phyloP scores from a whole-genome alignment of 1,140 invertebrate genomes.

The Diabrotica virgifera region DNA sequence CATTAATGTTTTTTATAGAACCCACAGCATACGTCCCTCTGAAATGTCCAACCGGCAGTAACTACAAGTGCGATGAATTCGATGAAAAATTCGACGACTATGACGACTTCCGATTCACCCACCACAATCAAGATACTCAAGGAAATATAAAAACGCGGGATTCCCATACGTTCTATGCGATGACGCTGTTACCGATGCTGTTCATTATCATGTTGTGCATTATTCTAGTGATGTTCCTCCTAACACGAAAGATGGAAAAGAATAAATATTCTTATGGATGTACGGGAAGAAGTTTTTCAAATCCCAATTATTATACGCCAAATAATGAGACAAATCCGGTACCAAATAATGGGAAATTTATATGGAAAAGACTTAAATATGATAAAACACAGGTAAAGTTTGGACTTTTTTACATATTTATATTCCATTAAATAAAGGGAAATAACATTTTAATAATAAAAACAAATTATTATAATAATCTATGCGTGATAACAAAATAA shows the following conservation, averaged over 20 bases:
- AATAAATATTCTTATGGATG: conserved; percentile 57
- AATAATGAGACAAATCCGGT: conserved; percentile 39
- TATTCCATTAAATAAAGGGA: too few relatives aligned
- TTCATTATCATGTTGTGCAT: conserved; percentile 48
- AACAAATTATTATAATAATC: too few relatives aligned
- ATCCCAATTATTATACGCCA: conserved; percentile 75
- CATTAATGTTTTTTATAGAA: conserved; percentile 37
- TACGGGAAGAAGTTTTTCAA: conserved; percentile 67
- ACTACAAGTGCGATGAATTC: conserved; percentile 23
- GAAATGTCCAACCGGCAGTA: conserved; percentile 37
- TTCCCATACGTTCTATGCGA: conserved; percentile 24
- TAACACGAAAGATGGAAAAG: conserved; percentile 54
- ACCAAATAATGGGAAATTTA: conserved; percentile 56
- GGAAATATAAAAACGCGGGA: too few relatives aligned
- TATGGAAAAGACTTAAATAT: conserved; percentile 70
- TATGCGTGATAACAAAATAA: too few relatives aligned
- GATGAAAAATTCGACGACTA: conserved; percentile 5
- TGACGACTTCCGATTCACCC: conserved; percentile 4
- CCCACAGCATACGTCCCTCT: conserved; percentile 45
- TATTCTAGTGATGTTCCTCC: conserved; percentile 50
- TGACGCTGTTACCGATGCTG: conserved; percentile 43
- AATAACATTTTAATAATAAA: too few relatives aligned
- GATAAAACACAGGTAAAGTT: conserved; percentile 63
- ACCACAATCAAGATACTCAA: neutral
- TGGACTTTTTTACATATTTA: neutral